A percentile compares a stretch with the other conserved stretches of the same genome.
Evolutionary conservation across 2,797 vertebrate genomes (phyloP).

Genomic region (Thalassophryne amazonica): DNA sequence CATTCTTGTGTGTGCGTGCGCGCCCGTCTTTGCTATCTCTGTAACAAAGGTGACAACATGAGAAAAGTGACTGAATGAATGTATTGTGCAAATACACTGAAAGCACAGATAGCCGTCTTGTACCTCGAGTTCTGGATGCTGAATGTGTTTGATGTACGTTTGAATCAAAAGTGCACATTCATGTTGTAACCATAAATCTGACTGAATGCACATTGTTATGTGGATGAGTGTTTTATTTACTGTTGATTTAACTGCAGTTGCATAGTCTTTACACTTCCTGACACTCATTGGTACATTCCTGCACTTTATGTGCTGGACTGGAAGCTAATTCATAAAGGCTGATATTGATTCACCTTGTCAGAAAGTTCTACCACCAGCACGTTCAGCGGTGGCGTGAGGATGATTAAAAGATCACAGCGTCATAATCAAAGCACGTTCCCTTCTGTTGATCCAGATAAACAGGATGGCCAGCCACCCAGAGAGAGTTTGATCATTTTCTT

Average conservation of each 20-base stretch:
- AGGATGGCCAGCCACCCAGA: conserved; percentile 1
- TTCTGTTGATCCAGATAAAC: conserved; percentile 24
- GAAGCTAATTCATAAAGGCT: conserved; percentile 25
- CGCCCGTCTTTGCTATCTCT: conserved; percentile 11
- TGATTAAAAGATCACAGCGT: conserved; percentile 29
- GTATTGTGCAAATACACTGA: background rate
- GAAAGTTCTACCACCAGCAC: conserved; percentile 4
- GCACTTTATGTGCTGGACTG: conserved; percentile 15
- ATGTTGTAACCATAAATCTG: conserved; percentile 2
- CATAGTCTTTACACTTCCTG: conserved; percentile 44
- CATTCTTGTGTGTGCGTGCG: background rate
- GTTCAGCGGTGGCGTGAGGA: conserved; percentile 1
- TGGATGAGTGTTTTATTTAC: conserved; percentile 16
- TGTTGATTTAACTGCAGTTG: conserved; percentile 28
- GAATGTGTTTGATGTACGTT: conserved; percentile 3
- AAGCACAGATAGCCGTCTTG: background rate
- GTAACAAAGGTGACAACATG: conserved; percentile 64
- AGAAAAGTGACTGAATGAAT: background rate
- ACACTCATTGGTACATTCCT: conserved; percentile 43
- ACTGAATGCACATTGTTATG: background rate
- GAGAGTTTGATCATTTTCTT: conserved; percentile 11
- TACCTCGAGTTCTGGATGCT: background rate
- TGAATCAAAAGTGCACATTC: background rate
- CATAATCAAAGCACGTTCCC: conserved; percentile 1
- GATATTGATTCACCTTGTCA: conserved; percentile 36